Percentiles rank a stretch among this genome's conserved stretches.
Conservation (phyloP, 2,113 vertebrate species). For the Leptobrachium ailaonicum region DNA sequence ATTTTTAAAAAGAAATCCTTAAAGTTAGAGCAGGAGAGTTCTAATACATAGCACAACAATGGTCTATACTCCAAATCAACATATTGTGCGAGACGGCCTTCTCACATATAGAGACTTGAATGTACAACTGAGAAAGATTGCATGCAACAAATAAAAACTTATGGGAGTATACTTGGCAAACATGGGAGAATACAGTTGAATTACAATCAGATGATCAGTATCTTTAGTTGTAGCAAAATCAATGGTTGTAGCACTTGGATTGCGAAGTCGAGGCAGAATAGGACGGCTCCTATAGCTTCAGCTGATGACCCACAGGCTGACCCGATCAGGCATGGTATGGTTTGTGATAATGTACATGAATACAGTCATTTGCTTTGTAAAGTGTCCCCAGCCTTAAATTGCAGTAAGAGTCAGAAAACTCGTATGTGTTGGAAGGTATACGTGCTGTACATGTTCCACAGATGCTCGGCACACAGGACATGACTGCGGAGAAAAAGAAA, state of each 20-base stretch:
- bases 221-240: constrained; percentile 54
- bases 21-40: too few species aligned
- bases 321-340: background rate
- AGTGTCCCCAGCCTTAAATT: constrained; percentile 60
- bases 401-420: constrained; percentile 90
- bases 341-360: constrained; percentile 52
- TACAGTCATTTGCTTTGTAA: constrained; percentile 6
- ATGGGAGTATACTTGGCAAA: background rate
- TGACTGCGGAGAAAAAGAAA: constrained; percentile 64
- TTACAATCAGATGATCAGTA: background rate
- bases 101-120: background rate
- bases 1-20: too few species aligned
- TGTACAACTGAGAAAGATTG: background rate
- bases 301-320: background rate
- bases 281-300: too few species aligned
- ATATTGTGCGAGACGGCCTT: too few species aligned
- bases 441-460: constrained; percentile 91
- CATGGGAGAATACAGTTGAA: background rate
- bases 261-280: constrained; percentile 50
- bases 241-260: constrained; percentile 53
- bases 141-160: background rate
- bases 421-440: constrained; percentile 94
- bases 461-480: constrained; percentile 91
- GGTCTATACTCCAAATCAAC: too few species aligned
- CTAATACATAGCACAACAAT: too few species aligned